Percentiles rank a stretch among this genome's conserved stretches.
These are phyloP conservation scores for Arrhamphus sclerolepis DNA, from an alignment of 2,797 vertebrate species.

Conservation along the genomic window DNA sequence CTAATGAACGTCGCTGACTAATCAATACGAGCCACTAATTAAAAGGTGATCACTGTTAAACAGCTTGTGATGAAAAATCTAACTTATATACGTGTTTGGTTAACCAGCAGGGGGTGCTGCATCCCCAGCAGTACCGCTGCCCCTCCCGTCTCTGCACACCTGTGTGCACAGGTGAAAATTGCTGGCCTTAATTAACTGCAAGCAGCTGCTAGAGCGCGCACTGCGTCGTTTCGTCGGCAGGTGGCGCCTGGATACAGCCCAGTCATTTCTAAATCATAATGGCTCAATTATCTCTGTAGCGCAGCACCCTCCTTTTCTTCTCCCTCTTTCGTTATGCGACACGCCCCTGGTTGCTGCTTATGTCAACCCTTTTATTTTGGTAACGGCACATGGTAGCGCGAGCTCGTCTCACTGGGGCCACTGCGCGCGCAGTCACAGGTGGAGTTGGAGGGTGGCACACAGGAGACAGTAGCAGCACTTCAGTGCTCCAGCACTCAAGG, in stretches of 20 bases:
- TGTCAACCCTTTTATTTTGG: constrained; percentile 77
- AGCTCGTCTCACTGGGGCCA: constrained; percentile 34
- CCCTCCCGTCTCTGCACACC: not conserved
- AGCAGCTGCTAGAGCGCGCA: not conserved
- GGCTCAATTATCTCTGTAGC: constrained; percentile 55
- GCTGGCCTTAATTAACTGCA: not conserved
- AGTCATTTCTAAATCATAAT: constrained; percentile 29
- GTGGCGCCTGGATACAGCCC: constrained; percentile 55
- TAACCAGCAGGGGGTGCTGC: not conserved
- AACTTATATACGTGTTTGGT: too few species aligned
- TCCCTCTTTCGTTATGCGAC: constrained; percentile 32
- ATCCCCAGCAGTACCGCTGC: not conserved
- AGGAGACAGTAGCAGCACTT: not conserved
- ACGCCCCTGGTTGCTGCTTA: constrained; percentile 56
- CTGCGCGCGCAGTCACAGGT: constrained; percentile 58
- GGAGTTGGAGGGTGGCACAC: constrained; percentile 32
- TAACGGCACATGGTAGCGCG: constrained; percentile 74
- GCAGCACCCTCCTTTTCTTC: constrained; percentile 2
- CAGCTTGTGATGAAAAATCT: too few species aligned
- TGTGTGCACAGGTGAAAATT: not conserved
- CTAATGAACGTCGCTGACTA: too few species aligned
- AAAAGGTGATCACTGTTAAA: too few species aligned
- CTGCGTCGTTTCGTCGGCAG: constrained; percentile 43
- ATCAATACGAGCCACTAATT: too few species aligned
- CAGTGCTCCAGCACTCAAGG: not conserved